A percentile compares a stretch with the other conserved stretches of the same genome.
Conservation (phyloP, 2,888 invertebrate genomes). For the Epiperipatus broadwayi region DNA sequence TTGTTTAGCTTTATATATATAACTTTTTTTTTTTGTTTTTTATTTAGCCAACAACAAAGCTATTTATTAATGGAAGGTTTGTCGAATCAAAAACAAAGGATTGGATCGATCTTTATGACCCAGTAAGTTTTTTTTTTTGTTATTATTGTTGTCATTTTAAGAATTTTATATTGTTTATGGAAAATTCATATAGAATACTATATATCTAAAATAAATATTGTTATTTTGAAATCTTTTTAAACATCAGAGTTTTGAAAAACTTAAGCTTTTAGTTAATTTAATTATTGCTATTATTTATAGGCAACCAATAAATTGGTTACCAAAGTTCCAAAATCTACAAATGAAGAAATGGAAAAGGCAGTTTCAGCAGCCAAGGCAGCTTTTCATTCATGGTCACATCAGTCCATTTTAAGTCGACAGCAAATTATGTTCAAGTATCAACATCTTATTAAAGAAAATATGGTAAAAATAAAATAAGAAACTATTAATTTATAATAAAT, state of each 20-base stretch:
- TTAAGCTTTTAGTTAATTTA: too few species aligned
- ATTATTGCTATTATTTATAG: too few species aligned
- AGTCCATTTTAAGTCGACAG: slow-evolving; percentile 76
- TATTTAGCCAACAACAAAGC: slow-evolving; percentile 49
- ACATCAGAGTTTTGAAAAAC: too few species aligned
- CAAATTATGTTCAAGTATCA: slow-evolving; percentile 76
- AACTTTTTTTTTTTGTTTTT: too few species aligned
- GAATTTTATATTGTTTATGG: slow-evolving; percentile 1
- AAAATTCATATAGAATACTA: not conserved
- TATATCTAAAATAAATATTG: not conserved
- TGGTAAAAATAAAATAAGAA: too few species aligned
- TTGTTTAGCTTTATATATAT: too few species aligned
- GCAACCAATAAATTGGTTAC: slow-evolving; percentile 63
- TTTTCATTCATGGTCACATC: slow-evolving; percentile 63
- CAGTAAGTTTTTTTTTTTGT: slow-evolving; percentile 33
- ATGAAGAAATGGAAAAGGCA: slow-evolving; percentile 69
- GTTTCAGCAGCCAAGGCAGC: slow-evolving; percentile 65
- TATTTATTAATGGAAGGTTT: slow-evolving; percentile 86
- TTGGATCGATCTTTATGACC: slow-evolving; percentile 89
- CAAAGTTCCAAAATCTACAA: slow-evolving; percentile 73
- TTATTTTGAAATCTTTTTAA: not conserved
- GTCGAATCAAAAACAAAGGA: slow-evolving; percentile 73
- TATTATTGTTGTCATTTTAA: slow-evolving; percentile 8
- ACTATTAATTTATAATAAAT: not conserved
- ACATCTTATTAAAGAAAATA: slow-evolving; percentile 62